Evolutionary conservation across 2,113 vertebrate species (phyloP).

Genomic region (Rhabdornis inornatus): DNA sequence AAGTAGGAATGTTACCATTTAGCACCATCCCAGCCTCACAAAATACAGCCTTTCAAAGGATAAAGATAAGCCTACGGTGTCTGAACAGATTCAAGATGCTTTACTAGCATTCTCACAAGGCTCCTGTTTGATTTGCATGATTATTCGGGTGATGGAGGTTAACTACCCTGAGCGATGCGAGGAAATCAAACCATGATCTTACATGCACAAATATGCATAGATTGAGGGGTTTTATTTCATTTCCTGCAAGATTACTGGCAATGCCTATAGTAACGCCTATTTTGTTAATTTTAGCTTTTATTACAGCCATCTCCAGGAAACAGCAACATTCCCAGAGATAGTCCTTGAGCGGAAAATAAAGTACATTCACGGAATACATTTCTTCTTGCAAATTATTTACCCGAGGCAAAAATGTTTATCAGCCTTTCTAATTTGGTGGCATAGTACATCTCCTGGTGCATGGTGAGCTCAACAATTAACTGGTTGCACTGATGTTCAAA

Average conservation of each 20-base stretch:
- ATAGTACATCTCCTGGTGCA: not conserved
- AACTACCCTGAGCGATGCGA: slow-evolving; percentile 15
- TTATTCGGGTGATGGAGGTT: slow-evolving; percentile 29
- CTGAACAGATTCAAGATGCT: slow-evolving; percentile 7
- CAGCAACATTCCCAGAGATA: not conserved
- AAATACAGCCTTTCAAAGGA: slow-evolving; percentile 5
- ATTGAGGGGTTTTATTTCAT: not conserved
- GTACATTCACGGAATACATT: not conserved
- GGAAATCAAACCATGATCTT: not conserved
- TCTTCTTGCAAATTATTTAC: slow-evolving; percentile 12
- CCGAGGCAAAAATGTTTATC: slow-evolving; percentile 7
- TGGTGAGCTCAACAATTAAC: not conserved
- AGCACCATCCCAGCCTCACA: slow-evolving; percentile 29
- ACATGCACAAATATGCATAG: not conserved
- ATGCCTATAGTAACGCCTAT: not conserved
- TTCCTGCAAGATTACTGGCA: slow-evolving; percentile 7
- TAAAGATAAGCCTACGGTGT: slow-evolving; percentile 4
- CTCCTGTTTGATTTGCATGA: slow-evolving; percentile 17
- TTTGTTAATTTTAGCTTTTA: slow-evolving; percentile 43
- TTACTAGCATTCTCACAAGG: not conserved
- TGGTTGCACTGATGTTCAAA: not conserved
- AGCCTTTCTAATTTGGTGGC: not conserved
- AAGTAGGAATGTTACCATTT: slow-evolving; percentile 51
- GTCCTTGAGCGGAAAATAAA: slow-evolving; percentile 22
- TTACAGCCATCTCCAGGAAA: slow-evolving; percentile 15